A percentile compares a stretch with the other conserved stretches of the same genome.
Conservation (phyloP, 2,113 vertebrate species). For the Petrocephalus zakoni region DNA sequence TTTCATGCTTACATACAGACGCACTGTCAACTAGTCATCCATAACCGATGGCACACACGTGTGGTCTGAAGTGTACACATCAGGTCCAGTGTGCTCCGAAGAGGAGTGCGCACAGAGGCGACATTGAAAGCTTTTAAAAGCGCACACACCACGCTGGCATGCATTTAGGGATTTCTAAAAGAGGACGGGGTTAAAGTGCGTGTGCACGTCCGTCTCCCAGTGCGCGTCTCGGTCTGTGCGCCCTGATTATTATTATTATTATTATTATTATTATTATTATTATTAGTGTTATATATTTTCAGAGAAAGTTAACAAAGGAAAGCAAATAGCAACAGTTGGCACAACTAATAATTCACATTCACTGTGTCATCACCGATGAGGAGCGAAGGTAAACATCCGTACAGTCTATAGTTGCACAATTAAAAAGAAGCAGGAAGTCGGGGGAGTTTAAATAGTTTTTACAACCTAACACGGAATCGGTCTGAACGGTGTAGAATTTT, state of each 20-base stretch:
- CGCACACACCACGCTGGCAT: neutral
- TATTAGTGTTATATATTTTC: neutral
- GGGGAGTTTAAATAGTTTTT: neutral
- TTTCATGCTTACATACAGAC: conserved; percentile 8
- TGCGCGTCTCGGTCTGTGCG: neutral
- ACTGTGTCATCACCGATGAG: neutral
- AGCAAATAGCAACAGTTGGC: conserved; percentile 9
- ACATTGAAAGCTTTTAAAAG: conserved; percentile 11
- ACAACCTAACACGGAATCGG: neutral
- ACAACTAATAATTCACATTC: neutral
- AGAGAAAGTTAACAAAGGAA: neutral
- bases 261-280: neutral
- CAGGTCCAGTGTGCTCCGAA: neutral
- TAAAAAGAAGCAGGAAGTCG: neutral
- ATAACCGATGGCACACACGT: conserved; percentile 48
- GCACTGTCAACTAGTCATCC: conserved; percentile 44
- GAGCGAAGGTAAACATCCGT: neutral
- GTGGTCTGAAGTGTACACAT: conserved; percentile 37
- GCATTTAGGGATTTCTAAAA: neutral
- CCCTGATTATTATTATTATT: neutral
- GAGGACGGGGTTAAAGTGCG: neutral
- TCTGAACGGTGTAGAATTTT: neutral
- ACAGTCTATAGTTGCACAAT: neutral
- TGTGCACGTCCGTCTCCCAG: neutral
- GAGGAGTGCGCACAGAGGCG: neutral